Base-by-base conservation (phyloP, 2,888 invertebrate genomes). In the Brachyopa scutellaris region DNA sequence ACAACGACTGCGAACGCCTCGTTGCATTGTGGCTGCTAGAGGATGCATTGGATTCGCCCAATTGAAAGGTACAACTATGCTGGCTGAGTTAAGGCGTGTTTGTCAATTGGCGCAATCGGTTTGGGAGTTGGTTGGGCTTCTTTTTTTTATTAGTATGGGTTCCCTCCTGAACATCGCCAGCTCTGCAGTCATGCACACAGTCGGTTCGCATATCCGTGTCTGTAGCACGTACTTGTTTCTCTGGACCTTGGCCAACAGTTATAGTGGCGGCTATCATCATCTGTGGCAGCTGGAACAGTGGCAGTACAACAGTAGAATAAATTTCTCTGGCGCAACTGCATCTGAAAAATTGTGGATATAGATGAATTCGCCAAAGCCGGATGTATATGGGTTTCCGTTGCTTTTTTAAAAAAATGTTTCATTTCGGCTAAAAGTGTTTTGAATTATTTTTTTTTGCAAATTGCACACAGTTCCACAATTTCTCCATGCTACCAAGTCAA, bases 71-170 rank as follows among this genome's bases (percentile, higher is more conserved):
- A 62, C 62, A 62, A 57, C 70, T 57, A 51, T 40, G 29, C 13
- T n/a, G 31, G 29, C n/a, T 53, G 53, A 59, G 70, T 66, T 55
- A 72, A 66, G 82, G 77, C 82, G 77, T 82, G 77, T 82, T 82
- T 82, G 82, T 82, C 82, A 82, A 82, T 82, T 66, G 82, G 38
- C 82, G 73, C n/a, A n/a, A 66, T 53, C 70, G 77, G 70, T 66
- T 73, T 21, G 45, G 29, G 55, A 74, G 62, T 49, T 38, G 13
- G 38, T 51, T 23, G 9, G 0, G 15, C n/a, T 31, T 40, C 40
- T 61, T 67, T 73, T 53, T 66, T 45, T 26, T 21, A n/a, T n/a
- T n/a, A n/a, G n/a, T n/a, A n/a, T n/a, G n/a, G n/a, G n/a, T 33
- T 15, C 1, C 9, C 7, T n/a, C n/a, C n/a, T n/a, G n/a, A n/a